A percentile compares a stretch with the other conserved stretches of the same genome.
Conservation (phyloP, 2,888 invertebrate genomes). For the Philhelius pedissequus region DNA sequence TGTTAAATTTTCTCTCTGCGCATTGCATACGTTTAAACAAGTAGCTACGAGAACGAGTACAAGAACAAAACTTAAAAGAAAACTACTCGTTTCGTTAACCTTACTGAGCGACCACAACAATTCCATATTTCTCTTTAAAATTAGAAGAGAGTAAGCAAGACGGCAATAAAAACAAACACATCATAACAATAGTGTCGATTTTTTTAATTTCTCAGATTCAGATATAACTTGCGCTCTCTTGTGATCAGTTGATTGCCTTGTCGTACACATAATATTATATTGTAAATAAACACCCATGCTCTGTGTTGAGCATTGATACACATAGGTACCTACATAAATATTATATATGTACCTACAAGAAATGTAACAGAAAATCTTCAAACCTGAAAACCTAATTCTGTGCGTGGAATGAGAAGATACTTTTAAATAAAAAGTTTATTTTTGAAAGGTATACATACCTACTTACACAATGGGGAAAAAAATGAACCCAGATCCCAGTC, state of each 20-base stretch:
- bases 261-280: neutral
- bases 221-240: neutral
- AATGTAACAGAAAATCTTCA: neutral
- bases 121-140: neutral
- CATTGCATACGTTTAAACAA: neutral
- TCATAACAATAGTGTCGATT: neutral
- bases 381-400: neutral
- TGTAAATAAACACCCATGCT: neutral
- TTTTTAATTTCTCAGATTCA: neutral
- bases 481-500: neutral
- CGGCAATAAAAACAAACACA: neutral
- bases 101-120: neutral
- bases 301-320: neutral
- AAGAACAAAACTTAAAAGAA: neutral
- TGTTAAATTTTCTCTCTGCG: neutral
- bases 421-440: neutral
- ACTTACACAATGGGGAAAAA: neutral
- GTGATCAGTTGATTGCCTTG: neutral
- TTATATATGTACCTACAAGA: too few relatives aligned
- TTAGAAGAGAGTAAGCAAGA: neutral
- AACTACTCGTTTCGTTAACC: too few relatives aligned
- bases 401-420: neutral
- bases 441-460: neutral
- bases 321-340: too few relatives aligned
- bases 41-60: neutral